Evolutionary conservation across 1,140 invertebrate species (phyloP), one percentile per base, ranked within the genome.

Genomic region (Telenomus remus): DNA sequence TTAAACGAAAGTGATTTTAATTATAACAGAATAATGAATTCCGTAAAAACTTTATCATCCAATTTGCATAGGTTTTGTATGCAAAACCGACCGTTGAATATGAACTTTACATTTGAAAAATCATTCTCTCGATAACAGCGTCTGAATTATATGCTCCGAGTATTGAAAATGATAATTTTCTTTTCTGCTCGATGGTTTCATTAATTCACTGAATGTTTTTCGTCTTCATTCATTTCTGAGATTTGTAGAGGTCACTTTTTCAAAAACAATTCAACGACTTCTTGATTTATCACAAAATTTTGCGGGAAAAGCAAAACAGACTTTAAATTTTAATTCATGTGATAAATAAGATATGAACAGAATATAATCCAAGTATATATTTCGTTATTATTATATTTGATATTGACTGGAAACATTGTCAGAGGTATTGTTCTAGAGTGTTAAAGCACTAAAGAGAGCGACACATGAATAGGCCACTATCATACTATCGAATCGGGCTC

Each of bases 81-180:
- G 43, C 43, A 57, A 57, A 47, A 47, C 43, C 14, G 12, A 11
- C 13, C 33, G 39, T 15, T 4, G 42, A 16, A 33, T 44, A 15
- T 43, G 53, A 43, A 55, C 39, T 37, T 8, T 35, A 6, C 50
- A 35, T 53, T 53, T 39, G 50, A 27, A 53, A 53, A 53, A 33
- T 55, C 39, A 55, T 55, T 57, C 47, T 47, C 35, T 15, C 43
- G 1, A 11, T 44, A 11, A 10, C 3, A 35, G 14, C 47, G 35
- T 50, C 37, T 43, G 48, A 51, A 61, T 33, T 51, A 61, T 61
- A 43, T 47, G 37, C 35, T 13, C 16, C 15, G 7, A 48, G 50
- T 50, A 61, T 61, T 61, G 57, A 61, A 61, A 61, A 61, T 61
- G 57, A 51, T 61, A 61, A 61, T 51, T 47, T 51, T 27, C 10